These are phyloP conservation scores for Torymus auratus DNA, from an alignment of 2,888 invertebrate species.

Conservation along the genomic window DNA sequence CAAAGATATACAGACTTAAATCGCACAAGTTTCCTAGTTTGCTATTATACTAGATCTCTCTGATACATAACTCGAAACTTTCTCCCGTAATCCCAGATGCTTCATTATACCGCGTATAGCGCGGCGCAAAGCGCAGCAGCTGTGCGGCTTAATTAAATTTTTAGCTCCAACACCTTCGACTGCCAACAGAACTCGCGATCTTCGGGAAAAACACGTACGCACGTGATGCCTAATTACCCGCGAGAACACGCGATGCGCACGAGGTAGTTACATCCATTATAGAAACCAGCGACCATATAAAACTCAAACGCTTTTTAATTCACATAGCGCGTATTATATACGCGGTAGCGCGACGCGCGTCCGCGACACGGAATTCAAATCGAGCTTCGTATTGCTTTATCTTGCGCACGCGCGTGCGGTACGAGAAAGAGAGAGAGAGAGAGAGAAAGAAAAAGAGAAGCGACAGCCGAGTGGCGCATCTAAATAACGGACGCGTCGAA, in stretches of 20 bases:
- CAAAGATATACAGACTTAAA: constrained; percentile 24
- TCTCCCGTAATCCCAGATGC: constrained; percentile 29
- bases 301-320: constrained; percentile 12
- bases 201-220: background rate
- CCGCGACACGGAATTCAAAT: constrained; percentile 39
- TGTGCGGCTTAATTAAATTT: constrained; percentile 23
- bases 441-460: constrained; percentile 10
- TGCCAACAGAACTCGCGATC: background rate
- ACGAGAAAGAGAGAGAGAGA: background rate
- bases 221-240: no score
- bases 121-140: background rate
- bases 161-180: background rate
- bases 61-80: constrained; percentile 49
- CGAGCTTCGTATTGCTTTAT: background rate
- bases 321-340: background rate
- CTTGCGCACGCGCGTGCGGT: no score
- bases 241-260: no score
- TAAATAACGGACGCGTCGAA: constrained; percentile 53
- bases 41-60: constrained; percentile 41
- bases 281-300: background rate
- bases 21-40: constrained; percentile 34
- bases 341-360: background rate
- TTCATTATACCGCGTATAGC: background rate
- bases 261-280: background rate
- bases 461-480: constrained; percentile 23